These are phyloP conservation scores for Hesperophylax magnus DNA, from an alignment of 1,140 invertebrate species.

Conservation along the genomic window DNA sequence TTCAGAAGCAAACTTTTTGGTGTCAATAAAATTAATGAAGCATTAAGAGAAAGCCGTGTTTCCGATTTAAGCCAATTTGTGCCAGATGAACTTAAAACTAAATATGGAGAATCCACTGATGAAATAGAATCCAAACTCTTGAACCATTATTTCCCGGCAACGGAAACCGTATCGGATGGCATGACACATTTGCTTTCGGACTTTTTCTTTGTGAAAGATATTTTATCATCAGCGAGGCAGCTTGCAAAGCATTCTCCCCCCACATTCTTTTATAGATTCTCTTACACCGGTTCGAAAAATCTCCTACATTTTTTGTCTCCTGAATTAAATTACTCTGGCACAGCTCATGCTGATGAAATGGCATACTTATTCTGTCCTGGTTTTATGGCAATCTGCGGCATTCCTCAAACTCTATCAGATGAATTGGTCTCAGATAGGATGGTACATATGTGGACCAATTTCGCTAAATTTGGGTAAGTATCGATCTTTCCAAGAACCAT, in stretches of 20 bases:
- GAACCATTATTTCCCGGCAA: conserved; percentile 33
- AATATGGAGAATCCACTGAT: background rate
- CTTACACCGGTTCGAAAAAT: conserved; percentile 4
- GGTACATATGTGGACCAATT: no score
- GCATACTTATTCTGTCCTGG: no score
- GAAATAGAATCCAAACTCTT: conserved; percentile 20
- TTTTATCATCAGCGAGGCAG: no score
- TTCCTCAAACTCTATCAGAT: no score
- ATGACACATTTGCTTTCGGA: no score
- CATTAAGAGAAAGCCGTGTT: background rate
- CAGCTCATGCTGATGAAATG: no score
- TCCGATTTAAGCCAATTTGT: background rate
- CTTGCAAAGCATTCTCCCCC: background rate
- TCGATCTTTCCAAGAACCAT: no score
- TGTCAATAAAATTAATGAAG: background rate
- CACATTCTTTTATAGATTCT: background rate
- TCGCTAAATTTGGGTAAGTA: no score
- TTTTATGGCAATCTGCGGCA: no score
- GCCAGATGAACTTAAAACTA: background rate
- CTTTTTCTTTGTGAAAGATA: no score
- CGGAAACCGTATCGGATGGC: background rate
- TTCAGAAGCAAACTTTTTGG: background rate
- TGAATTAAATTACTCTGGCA: no score
- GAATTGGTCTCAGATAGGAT: no score
- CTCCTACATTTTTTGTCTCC: background rate